Percentiles rank a stretch among this genome's conserved stretches.
Evolutionary conservation across 2,113 vertebrate species (phyloP).

Genomic region (Podiceps cristatus): DNA sequence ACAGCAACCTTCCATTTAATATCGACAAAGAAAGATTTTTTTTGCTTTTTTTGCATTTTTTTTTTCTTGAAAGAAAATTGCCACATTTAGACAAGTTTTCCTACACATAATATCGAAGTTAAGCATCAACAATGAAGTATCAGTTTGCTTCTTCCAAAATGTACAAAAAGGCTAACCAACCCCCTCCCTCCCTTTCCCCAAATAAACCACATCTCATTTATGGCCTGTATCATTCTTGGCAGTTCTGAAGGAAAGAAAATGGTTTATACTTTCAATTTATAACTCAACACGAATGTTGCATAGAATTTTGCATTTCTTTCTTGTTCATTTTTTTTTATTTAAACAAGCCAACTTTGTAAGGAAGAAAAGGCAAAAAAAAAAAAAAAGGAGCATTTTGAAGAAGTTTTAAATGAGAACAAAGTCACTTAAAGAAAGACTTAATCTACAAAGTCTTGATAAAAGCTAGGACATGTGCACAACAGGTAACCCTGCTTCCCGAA

Average conservation of each 20-base stretch:
- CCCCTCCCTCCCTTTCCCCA: slow-evolving; percentile 56
- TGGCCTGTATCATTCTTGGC: slow-evolving; percentile 79
- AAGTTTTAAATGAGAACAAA: slow-evolving; percentile 64
- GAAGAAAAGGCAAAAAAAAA: neutral
- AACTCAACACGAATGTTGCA: slow-evolving; percentile 87
- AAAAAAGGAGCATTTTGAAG: slow-evolving; percentile 61
- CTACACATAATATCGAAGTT: slow-evolving; percentile 80
- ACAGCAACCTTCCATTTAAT: slow-evolving; percentile 80
- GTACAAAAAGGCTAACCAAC: slow-evolving; percentile 69
- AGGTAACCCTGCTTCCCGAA: slow-evolving; percentile 77
- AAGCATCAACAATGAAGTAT: slow-evolving; percentile 76
- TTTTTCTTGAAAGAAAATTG: slow-evolving; percentile 72
- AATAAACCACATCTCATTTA: slow-evolving; percentile 76
- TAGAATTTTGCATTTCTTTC: slow-evolving; percentile 84
- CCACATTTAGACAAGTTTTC: slow-evolving; percentile 71
- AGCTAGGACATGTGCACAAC: slow-evolving; percentile 43
- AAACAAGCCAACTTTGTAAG: slow-evolving; percentile 63
- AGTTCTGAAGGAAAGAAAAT: slow-evolving; percentile 76
- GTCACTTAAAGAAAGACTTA: slow-evolving; percentile 22
- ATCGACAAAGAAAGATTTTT: slow-evolving; percentile 64
- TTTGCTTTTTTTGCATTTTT: slow-evolving; percentile 62
- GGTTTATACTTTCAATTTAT: slow-evolving; percentile 78
- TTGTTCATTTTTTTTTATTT: neutral
- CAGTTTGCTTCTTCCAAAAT: slow-evolving; percentile 70
- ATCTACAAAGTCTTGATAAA: slow-evolving; percentile 21